Conservation (phyloP, 2,797 vertebrate species). For the Ficedula albicollis region DNA sequence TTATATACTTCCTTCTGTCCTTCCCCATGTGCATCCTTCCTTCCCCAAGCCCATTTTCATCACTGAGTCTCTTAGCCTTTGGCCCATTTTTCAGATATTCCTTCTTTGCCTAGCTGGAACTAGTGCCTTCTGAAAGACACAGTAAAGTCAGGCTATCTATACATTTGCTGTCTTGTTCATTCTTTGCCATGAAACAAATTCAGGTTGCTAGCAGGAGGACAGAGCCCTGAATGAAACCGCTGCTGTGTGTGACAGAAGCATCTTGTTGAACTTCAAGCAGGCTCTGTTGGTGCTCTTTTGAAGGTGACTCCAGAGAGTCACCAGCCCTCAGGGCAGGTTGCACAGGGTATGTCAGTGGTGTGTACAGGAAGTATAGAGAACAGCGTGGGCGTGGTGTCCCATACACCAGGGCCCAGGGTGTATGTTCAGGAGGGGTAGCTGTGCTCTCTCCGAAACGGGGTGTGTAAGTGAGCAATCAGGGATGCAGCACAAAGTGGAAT, state of each 20-base stretch:
- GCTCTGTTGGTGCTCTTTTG: background rate
- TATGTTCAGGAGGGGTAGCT: background rate
- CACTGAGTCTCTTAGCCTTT: background rate
- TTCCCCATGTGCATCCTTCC: background rate
- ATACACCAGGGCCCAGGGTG: background rate
- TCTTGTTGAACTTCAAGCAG: background rate
- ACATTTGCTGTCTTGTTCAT: background rate
- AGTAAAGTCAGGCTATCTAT: background rate
- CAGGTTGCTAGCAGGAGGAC: background rate
- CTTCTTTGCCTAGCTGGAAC: background rate
- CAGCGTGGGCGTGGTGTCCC: fast-evolving
- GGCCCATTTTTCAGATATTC: background rate
- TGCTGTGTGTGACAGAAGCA: background rate
- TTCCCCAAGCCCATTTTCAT: background rate
- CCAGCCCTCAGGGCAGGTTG: background rate
- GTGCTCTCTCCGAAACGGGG: background rate
- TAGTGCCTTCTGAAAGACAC: background rate
- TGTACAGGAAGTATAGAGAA: background rate
- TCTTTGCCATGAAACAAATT: background rate
- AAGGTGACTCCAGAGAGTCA: background rate
- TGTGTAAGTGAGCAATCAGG: background rate
- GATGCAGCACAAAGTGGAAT: background rate
- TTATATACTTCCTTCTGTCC: background rate
- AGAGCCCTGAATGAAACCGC: background rate
- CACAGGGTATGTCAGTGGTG: background rate